Base-by-base conservation (phyloP, 2,888 invertebrate genomes). In the Drosophila koepferae region DNA sequence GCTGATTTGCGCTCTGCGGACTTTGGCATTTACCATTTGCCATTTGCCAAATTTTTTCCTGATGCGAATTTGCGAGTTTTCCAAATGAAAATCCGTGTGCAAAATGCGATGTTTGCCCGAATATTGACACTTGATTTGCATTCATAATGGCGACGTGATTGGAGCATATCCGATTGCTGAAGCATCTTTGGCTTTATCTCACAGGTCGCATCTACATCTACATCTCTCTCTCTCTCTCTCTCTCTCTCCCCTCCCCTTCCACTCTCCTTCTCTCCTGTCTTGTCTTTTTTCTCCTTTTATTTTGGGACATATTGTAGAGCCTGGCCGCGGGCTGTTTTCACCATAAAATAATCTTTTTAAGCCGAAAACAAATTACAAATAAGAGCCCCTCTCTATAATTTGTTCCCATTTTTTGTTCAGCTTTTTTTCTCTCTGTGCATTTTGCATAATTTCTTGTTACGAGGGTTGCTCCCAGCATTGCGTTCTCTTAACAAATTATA, bases 71-170 rank as follows among this genome's bases (percentile, higher is more conserved):
- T 72, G 74, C 79, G 62, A 76, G 73, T 79, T 72, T 77, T 74
- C 75, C 59, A 74, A 73, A 80, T 77, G 74, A 78, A 86, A 87
- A 88, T 81, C 70, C 65, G 69, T 81, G 58, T 80, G 85, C 73
- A 73, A 59, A 59, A 59, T 5, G 31, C 48, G 74, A 85, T 82
- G 66, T 85, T 82, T 82, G 54, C 58, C 36, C 14, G 40, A 41
- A 71, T 87, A 83, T 82, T 77, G 88, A 87, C 87, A 89, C 79
- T 82, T 80, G 75, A 90, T 91, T 91, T 86, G 89, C 91, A 90
- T 91, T 85, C 77, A 85, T 91, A 90, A 91, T 90, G 80, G 88
- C 69, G 75, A 88, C 88, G 88, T 86, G 85, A 88, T 80, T 81
- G 72, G 14, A 8, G 14, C 53, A 48, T 53, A 59, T 34, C n/a